Percentiles rank a stretch among this genome's conserved stretches.
phyloP scores from a whole-genome alignment of 1,140 invertebrate genomes.

The Diploscapter pachys region DNA sequence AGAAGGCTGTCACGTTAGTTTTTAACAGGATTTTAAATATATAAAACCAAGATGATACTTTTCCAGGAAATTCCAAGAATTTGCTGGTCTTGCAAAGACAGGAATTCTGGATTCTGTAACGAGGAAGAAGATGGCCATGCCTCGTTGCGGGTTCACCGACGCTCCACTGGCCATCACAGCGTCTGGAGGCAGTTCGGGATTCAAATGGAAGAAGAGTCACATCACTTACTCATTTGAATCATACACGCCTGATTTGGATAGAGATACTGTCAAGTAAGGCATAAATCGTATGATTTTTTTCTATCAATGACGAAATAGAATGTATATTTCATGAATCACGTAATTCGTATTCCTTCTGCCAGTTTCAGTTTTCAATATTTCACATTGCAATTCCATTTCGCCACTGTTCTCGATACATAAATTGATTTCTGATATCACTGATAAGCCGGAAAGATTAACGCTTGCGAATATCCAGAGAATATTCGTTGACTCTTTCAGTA shows the following conservation, averaged over 20 bases:
- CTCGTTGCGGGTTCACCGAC: slow-evolving; percentile 51
- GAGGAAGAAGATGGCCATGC: slow-evolving; percentile 55
- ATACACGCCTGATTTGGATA: slow-evolving; percentile 47
- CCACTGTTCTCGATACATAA: too few species aligned
- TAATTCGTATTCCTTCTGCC: too few species aligned
- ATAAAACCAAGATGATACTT: slow-evolving; percentile 12
- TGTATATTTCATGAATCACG: too few species aligned
- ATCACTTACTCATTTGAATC: slow-evolving; percentile 51
- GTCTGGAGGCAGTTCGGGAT: slow-evolving; percentile 31
- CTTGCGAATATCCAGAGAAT: too few species aligned
- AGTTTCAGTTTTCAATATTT: too few species aligned
- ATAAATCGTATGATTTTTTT: not conserved
- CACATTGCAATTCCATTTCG: too few species aligned
- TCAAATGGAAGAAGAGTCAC: slow-evolving; percentile 52
- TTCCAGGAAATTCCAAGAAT: slow-evolving; percentile 55
- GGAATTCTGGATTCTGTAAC: slow-evolving; percentile 48
- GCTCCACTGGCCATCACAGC: slow-evolving; percentile 44
- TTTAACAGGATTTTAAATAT: not conserved
- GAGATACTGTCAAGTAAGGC: slow-evolving; percentile 37
- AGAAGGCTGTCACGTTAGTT: slow-evolving; percentile 36
- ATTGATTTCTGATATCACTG: too few species aligned
- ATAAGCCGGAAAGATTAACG: too few species aligned
- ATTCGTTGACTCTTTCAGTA: too few species aligned
- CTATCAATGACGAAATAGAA: too few species aligned
- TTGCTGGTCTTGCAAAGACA: slow-evolving; percentile 49